Percentiles rank a stretch among this genome's conserved stretches.
Conservation (phyloP, 2,113 vertebrate genomes). For the Xiphophorus maculatus region DNA sequence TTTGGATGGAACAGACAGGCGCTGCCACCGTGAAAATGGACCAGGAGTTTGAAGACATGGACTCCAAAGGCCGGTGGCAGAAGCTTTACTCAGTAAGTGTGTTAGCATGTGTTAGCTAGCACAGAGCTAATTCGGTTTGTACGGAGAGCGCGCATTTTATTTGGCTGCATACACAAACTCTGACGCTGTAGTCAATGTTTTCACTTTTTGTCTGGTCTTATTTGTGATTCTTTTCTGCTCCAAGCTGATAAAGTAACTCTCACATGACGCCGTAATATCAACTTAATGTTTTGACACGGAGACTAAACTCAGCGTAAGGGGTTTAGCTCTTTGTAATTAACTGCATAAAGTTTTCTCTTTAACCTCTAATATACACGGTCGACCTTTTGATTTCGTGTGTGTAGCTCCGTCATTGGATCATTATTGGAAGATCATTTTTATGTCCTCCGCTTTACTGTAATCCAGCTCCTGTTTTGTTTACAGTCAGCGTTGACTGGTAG, state of each 20-base stretch:
- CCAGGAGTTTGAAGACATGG: slow-evolving; percentile 87
- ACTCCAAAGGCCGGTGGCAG: slow-evolving; percentile 89
- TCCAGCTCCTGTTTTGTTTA: background rate
- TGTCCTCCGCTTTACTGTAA: background rate
- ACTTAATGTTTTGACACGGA: slow-evolving; percentile 4
- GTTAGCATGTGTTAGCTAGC: slow-evolving; percentile 56
- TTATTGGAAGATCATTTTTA: background rate
- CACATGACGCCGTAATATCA: slow-evolving; percentile 1
- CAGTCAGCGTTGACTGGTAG: background rate
- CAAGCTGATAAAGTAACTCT: background rate
- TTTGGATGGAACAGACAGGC: slow-evolving; percentile 27
- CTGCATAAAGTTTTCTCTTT: background rate
- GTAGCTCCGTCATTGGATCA: background rate
- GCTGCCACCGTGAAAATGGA: slow-evolving; percentile 76
- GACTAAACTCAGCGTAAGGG: background rate
- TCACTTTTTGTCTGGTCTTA: background rate
- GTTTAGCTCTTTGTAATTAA: slow-evolving; percentile 1
- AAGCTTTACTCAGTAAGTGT: slow-evolving; percentile 89
- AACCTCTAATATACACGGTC: background rate
- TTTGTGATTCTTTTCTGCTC: background rate
- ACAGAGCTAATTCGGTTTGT: slow-evolving; percentile 49
- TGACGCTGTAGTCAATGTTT: background rate
- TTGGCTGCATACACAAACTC: background rate
- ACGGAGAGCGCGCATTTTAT: slow-evolving; percentile 38
- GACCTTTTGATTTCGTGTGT: background rate